These are phyloP conservation scores for Pogoniulus pusillus DNA, from an alignment of 2,797 vertebrate genomes.

Conservation along the genomic window DNA sequence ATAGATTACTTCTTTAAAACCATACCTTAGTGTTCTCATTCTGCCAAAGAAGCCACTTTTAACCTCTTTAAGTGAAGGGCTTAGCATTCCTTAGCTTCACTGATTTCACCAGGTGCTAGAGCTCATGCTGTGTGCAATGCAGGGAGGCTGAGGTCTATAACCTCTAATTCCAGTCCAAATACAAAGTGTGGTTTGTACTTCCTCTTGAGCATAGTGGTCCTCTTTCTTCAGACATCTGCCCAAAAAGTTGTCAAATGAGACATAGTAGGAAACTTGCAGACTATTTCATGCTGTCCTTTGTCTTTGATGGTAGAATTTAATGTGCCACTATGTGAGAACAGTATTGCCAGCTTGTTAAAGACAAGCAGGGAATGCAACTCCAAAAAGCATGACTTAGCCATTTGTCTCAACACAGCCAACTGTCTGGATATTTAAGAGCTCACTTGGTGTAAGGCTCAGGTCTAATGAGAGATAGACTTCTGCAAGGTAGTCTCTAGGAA, in stretches of 20 bases:
- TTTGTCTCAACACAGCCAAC: background rate
- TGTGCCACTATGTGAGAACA: background rate
- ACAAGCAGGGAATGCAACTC: background rate
- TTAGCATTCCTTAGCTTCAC: slow-evolving; percentile 8
- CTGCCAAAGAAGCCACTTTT: slow-evolving; percentile 30
- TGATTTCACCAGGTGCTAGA: slow-evolving; percentile 56
- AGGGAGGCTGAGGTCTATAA: background rate
- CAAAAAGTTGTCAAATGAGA: background rate
- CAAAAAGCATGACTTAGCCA: background rate
- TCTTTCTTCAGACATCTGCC: background rate
- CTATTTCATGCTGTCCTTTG: background rate
- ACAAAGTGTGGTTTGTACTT: background rate
- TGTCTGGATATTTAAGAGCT: background rate
- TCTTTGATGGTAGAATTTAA: background rate
- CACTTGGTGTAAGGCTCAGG: background rate
- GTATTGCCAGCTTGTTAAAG: background rate
- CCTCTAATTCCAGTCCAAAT: background rate
- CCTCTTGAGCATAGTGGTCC: background rate
- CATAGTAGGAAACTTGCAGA: background rate
- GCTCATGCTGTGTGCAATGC: background rate
- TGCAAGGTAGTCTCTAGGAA: background rate
- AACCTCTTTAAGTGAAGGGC: slow-evolving; percentile 26
- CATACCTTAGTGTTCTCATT: background rate
- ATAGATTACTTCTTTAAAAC: background rate
- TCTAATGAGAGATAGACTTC: background rate